Evolutionary conservation across 2,113 vertebrate genomes (phyloP).

Genomic region (Aegypius monachus): DNA sequence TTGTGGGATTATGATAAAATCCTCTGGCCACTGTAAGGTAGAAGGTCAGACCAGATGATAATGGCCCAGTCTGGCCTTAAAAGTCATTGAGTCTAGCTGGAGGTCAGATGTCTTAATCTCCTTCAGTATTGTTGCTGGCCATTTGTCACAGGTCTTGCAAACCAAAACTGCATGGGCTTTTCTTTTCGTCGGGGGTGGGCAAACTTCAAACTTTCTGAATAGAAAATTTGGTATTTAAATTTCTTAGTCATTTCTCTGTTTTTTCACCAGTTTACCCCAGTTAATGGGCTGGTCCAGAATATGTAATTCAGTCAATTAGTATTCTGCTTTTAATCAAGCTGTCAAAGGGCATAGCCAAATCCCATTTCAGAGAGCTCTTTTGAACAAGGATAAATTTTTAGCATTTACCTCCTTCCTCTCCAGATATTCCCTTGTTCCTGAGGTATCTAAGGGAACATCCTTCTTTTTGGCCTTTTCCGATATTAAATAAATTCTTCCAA

Average conservation of each 20-base stretch:
- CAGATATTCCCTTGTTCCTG: neutral
- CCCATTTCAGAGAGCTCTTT: neutral
- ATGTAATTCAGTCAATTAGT: neutral
- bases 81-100: neutral
- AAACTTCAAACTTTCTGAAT: neutral
- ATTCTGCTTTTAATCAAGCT: neutral
- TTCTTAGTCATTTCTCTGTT: neutral
- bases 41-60: neutral
- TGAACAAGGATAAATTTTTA: neutral
- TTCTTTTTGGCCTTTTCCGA: neutral
- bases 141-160: neutral
- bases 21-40: neutral
- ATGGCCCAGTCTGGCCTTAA: neutral
- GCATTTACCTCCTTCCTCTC: neutral
- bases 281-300: neutral
- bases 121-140: neutral
- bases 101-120: neutral
- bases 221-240: neutral
- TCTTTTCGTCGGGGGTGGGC: neutral
- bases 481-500: neutral
- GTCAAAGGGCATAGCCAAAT: neutral
- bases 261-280: neutral
- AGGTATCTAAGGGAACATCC: neutral
- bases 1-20: constrained; percentile 19
- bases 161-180: neutral